Evolutionary conservation across 2,113 vertebrate genomes (phyloP).

Genomic region (Arenaria interpres): DNA sequence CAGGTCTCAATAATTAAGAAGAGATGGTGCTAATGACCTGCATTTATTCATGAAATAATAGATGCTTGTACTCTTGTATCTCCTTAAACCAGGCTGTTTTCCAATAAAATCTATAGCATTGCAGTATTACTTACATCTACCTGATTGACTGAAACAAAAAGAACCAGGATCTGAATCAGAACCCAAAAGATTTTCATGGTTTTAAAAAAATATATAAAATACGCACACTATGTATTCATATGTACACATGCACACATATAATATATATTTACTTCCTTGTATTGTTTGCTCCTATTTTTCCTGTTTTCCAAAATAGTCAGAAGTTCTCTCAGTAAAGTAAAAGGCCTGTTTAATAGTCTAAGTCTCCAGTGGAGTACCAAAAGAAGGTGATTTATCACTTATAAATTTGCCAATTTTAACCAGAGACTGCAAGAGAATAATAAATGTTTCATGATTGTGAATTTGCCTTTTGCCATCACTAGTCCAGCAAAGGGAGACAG

Average conservation of each 20-base stretch:
- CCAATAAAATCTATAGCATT: not conserved
- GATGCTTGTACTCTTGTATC: not conserved
- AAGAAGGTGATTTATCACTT: not conserved
- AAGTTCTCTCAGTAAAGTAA: not conserved
- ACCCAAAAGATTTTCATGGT: accelerated
- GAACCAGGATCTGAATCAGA: not conserved
- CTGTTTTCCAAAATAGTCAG: not conserved
- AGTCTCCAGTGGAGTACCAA: not conserved
- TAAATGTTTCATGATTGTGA: not conserved
- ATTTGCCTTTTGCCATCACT: not conserved
- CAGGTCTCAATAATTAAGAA: not conserved
- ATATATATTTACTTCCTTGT: not conserved
- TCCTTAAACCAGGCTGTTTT: not conserved
- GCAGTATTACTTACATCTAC: not conserved
- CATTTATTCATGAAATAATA: not conserved
- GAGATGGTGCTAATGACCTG: not conserved
- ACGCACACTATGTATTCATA: not conserved
- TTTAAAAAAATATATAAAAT: not conserved
- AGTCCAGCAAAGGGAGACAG: not conserved
- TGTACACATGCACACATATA: not conserved
- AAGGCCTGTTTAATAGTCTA: not conserved
- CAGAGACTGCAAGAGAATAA: not conserved
- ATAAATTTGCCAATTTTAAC: not conserved
- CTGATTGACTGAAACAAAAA: not conserved
- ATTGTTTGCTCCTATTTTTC: not conserved